These are phyloP conservation scores for Sardinella longiceps DNA, from an alignment of 2,797 vertebrate genomes.

Conservation along the genomic window DNA sequence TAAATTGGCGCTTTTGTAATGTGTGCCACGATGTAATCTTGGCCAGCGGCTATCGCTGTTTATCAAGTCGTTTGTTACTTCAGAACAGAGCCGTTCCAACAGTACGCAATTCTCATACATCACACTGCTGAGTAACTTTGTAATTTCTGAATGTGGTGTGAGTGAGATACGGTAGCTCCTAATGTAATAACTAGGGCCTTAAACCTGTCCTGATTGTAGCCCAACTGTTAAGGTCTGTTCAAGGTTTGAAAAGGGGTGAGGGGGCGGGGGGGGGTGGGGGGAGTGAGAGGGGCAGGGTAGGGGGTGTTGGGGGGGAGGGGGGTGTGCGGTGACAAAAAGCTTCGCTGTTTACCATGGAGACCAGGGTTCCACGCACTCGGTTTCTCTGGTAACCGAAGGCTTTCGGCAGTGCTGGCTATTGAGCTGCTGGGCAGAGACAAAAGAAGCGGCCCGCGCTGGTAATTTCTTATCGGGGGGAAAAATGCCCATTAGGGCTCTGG, in stretches of 20 bases:
- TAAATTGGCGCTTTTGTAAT: constrained; percentile 16
- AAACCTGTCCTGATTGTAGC: constrained; percentile 85
- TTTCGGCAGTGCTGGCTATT: constrained; percentile 88
- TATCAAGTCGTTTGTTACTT: neutral
- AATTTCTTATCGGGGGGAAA: constrained; percentile 73
- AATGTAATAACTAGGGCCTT: constrained; percentile 72
- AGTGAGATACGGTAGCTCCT: constrained; percentile 50
- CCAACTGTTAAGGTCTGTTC: constrained; percentile 86
- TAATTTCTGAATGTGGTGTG: constrained; percentile 1
- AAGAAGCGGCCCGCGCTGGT: constrained; percentile 80
- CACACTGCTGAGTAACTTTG: neutral
- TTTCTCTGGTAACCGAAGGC: constrained; percentile 90
- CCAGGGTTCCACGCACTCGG: constrained; percentile 84
- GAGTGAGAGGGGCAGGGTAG: neutral
- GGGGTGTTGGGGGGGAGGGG: neutral
- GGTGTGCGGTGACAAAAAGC: constrained; percentile 82
- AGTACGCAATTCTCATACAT: neutral
- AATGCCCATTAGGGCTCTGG: constrained; percentile 73
- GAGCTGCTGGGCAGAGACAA: constrained; percentile 87
- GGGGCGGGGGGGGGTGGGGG: neutral
- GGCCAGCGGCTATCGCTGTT: neutral
- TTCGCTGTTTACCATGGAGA: constrained; percentile 93
- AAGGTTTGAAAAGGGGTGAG: constrained; percentile 80
- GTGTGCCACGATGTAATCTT: neutral
- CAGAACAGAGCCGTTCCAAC: neutral